A percentile compares a stretch with the other conserved stretches of the same genome.
Evolutionary conservation across 2,888 invertebrate species (phyloP).

Genomic region (Phortica okadai): DNA sequence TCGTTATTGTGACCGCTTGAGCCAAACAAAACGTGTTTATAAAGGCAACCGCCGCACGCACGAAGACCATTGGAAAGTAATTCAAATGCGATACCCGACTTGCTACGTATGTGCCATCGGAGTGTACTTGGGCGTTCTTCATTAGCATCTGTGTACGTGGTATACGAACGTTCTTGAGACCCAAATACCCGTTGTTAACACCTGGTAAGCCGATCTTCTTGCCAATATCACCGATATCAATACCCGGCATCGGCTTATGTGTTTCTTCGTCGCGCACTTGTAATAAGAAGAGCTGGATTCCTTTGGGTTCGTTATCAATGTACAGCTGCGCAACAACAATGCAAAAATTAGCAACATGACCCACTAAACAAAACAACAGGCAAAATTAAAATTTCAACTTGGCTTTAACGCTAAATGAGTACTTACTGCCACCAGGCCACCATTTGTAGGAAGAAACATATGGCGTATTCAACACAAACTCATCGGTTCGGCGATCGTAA

Average conservation of each 20-base stretch:
- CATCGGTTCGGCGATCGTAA: slow-evolving; percentile 82
- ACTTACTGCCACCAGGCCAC: slow-evolving; percentile 96
- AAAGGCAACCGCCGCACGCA: slow-evolving; percentile 87
- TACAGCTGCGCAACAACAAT: slow-evolving; percentile 92
- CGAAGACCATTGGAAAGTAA: slow-evolving; percentile 91
- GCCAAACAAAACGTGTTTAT: slow-evolving; percentile 85
- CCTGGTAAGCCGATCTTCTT: slow-evolving; percentile 93
- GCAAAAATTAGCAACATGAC: slow-evolving; percentile 92
- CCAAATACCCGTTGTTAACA: slow-evolving; percentile 93
- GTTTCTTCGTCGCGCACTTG: slow-evolving; percentile 91
- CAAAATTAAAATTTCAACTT: background rate
- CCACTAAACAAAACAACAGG: slow-evolving; percentile 80
- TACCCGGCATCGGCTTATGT: slow-evolving; percentile 88
- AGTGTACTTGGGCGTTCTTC: slow-evolving; percentile 93
- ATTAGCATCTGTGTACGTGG: slow-evolving; percentile 93
- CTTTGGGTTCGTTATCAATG: slow-evolving; percentile 86
- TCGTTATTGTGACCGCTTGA: slow-evolving; percentile 90
- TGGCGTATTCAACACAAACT: slow-evolving; percentile 91
- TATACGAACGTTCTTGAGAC: slow-evolving; percentile 89
- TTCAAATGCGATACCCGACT: slow-evolving; percentile 87
- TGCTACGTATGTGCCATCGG: slow-evolving; percentile 89
- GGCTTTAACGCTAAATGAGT: background rate
- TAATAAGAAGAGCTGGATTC: slow-evolving; percentile 93
- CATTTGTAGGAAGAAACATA: slow-evolving; percentile 92
- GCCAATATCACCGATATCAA: slow-evolving; percentile 94